Evolutionary conservation across 2,888 invertebrate species (phyloP).

Genomic region (Netelia inedita): DNA sequence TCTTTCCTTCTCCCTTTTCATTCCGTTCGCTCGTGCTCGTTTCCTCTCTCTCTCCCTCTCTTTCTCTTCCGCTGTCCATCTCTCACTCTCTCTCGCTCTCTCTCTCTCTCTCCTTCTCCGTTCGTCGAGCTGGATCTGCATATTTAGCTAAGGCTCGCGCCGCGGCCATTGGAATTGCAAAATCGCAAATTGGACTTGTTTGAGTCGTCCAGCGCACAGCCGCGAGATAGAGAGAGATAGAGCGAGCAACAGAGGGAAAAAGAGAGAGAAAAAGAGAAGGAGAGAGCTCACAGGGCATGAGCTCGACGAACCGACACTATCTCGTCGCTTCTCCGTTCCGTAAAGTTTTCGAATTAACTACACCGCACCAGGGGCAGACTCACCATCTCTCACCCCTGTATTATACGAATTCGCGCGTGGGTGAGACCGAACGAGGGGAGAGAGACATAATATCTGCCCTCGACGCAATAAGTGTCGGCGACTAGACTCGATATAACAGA

Average conservation of each 20-base stretch:
- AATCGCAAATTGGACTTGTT: conserved; percentile 85
- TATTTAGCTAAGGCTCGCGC: conserved; percentile 83
- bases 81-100: conserved; percentile 55
- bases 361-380: conserved; percentile 56
- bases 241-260: conserved; percentile 9
- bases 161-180: conserved; percentile 85
- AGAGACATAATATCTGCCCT: conserved; percentile 58
- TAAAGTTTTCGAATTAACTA: conserved; percentile 80
- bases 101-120: conserved; percentile 38
- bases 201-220: conserved; percentile 70
- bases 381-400: conserved; percentile 15
- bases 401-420: conserved; percentile 10
- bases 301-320: conserved; percentile 58
- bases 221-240: conserved; percentile 30
- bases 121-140: conserved; percentile 80
- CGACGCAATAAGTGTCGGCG: conserved; percentile 55
- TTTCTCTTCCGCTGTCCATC: conserved; percentile 1
- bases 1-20: no score
- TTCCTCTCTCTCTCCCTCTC: no score
- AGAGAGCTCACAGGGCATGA: conserved; percentile 35
- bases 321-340: conserved; percentile 49
- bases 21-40: no score
- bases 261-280: conserved; percentile 25
- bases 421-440: neutral
- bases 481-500: conserved; percentile 58